Evolutionary conservation across 2,888 invertebrate species (phyloP).

Genomic region (Ichneumon xanthorius): DNA sequence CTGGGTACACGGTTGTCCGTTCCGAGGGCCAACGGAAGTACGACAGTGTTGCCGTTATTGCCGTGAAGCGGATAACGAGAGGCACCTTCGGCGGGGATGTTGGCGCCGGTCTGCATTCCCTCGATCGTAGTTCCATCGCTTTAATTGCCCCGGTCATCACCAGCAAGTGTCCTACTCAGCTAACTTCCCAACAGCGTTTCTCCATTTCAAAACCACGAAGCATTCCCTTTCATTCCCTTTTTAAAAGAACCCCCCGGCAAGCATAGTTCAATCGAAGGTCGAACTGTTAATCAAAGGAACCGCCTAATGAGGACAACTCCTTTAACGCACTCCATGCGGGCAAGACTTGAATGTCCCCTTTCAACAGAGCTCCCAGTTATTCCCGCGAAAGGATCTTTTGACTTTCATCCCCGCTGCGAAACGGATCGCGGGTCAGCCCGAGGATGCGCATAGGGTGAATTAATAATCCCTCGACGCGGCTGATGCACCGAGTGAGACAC

Average conservation of each 20-base stretch:
- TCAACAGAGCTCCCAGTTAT: background rate
- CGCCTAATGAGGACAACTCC: background rate
- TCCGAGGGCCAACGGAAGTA: background rate
- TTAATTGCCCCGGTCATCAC: too few relatives aligned
- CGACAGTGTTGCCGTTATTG: too few relatives aligned
- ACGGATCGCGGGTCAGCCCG: constrained; percentile 4
- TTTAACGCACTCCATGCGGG: background rate
- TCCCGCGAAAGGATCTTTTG: constrained; percentile 5
- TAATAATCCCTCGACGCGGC: constrained; percentile 31
- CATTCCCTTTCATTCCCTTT: background rate
- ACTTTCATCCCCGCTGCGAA: constrained; percentile 15
- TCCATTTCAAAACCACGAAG: background rate
- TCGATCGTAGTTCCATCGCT: too few relatives aligned
- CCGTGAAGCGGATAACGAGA: too few relatives aligned
- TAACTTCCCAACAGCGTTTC: background rate
- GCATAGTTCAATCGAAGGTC: background rate
- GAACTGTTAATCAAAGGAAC: background rate
- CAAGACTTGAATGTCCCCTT: constrained; percentile 7
- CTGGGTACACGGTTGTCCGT: too few relatives aligned
- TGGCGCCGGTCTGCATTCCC: too few relatives aligned
- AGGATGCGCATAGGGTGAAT: constrained; percentile 26
- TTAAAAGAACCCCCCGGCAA: background rate
- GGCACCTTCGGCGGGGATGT: too few relatives aligned
- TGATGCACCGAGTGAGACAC: background rate
- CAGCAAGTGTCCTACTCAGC: too few relatives aligned